These are phyloP conservation scores for Myotis findleyi DNA, from an alignment of 2,797 vertebrate genomes.

Conservation along the genomic window DNA sequence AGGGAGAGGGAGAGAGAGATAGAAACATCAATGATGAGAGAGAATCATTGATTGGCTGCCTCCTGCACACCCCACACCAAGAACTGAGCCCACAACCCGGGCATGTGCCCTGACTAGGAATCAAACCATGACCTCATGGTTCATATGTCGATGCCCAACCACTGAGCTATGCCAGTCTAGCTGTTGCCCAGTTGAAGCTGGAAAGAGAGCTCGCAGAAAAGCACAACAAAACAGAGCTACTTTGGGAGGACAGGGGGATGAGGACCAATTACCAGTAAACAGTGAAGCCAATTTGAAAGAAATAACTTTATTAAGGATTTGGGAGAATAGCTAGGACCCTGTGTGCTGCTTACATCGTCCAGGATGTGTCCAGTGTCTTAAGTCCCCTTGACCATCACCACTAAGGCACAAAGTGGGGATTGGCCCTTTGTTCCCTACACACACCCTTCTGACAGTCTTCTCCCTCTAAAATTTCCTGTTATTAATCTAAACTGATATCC, in stretches of 20 bases:
- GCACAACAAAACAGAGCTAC: not conserved
- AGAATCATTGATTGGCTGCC: no score
- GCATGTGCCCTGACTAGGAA: no score
- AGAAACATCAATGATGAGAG: no score
- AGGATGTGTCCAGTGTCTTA: no score
- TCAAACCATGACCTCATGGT: no score
- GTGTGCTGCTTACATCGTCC: not conserved
- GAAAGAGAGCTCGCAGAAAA: not conserved
- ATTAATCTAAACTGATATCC: not conserved
- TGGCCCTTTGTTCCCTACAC: not conserved
- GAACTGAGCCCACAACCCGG: no score
- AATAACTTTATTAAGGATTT: not conserved
- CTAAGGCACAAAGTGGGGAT: rapidly evolving
- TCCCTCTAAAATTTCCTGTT: not conserved
- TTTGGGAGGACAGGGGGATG: not conserved
- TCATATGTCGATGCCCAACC: no score
- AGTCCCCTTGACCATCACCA: not conserved
- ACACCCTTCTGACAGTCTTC: not conserved
- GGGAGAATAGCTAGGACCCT: not conserved
- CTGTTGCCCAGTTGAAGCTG: not conserved
- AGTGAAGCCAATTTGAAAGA: not conserved
- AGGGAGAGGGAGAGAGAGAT: no score
- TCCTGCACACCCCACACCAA: no score
- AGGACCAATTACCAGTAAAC: not conserved
- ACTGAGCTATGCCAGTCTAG: no score